phyloP scores from a whole-genome alignment of 2,113 vertebrate genomes.

The Gadus chalcogrammus region DNA sequence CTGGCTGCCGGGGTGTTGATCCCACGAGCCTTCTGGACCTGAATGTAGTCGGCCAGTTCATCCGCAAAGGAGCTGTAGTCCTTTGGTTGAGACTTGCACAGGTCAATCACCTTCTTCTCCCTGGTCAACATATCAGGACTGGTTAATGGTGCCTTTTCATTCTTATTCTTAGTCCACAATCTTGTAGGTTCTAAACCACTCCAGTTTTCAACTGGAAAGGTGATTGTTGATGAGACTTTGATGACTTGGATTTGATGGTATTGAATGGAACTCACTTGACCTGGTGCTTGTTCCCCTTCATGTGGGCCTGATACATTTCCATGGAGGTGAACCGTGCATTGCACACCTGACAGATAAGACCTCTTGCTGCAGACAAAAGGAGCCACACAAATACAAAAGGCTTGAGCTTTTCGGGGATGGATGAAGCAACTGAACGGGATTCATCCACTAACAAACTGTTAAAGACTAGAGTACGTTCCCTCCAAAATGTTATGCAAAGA shows the following conservation, averaged over 20 bases:
- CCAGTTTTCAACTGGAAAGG: not conserved
- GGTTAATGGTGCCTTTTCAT: not conserved
- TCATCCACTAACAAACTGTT: not conserved
- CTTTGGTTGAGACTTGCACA: slow-evolving; percentile 76
- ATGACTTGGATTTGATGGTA: not conserved
- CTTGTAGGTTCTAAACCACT: not conserved
- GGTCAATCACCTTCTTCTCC: slow-evolving; percentile 67
- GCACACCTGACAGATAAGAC: slow-evolving; percentile 72
- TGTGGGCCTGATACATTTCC: slow-evolving; percentile 79
- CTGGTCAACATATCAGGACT: slow-evolving; percentile 59
- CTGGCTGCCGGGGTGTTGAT: slow-evolving; percentile 64
- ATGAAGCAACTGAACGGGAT: too few relatives aligned
- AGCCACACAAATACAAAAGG: too few relatives aligned
- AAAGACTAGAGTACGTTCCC: too few relatives aligned
- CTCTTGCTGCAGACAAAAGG: slow-evolving; percentile 30
- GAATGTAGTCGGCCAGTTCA: slow-evolving; percentile 79
- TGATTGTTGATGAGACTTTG: not conserved
- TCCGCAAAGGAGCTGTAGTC: slow-evolving; percentile 76
- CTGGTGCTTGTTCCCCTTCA: slow-evolving; percentile 80
- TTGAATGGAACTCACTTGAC: slow-evolving; percentile 65
- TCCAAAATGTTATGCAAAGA: not conserved
- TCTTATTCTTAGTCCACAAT: not conserved
- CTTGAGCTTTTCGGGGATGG: not conserved
- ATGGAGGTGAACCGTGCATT: slow-evolving; percentile 71
- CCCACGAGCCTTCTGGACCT: slow-evolving; percentile 78